Evolutionary conservation across 2,888 invertebrate genomes (phyloP).

Genomic region (Augiades crinisus): DNA sequence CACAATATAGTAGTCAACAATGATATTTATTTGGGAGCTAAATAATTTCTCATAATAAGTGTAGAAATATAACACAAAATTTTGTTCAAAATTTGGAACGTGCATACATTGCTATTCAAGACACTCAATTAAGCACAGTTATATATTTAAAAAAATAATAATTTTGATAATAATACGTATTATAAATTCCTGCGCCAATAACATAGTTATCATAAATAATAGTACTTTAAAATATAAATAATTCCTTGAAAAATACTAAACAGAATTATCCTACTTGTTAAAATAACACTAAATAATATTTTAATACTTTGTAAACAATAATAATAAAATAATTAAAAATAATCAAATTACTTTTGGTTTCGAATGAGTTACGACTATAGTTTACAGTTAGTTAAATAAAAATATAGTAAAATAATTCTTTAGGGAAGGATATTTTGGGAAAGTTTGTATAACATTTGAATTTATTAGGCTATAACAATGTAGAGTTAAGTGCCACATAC

Average conservation of each 20-base stretch:
- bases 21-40: slow-evolving; percentile 77
- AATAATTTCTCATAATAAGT: slow-evolving; percentile 57
- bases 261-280: slow-evolving; percentile 58
- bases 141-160: neutral
- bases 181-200: slow-evolving; percentile 36
- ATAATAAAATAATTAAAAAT: slow-evolving; percentile 38
- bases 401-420: slow-evolving; percentile 15
- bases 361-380: slow-evolving; percentile 50
- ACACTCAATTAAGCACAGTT: slow-evolving; percentile 18
- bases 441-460: slow-evolving; percentile 3
- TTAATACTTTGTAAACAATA: slow-evolving; percentile 24
- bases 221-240: slow-evolving; percentile 39
- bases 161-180: slow-evolving; percentile 4
- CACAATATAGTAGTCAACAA: slow-evolving; percentile 59
- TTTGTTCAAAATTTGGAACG: slow-evolving; percentile 55
- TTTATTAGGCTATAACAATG: slow-evolving; percentile 21
- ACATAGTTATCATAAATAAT: slow-evolving; percentile 16
- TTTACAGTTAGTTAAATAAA: slow-evolving; percentile 19
- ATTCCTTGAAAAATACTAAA: slow-evolving; percentile 31
- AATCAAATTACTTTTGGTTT: slow-evolving; percentile 72
- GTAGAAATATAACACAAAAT: slow-evolving; percentile 61
- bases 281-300: slow-evolving; percentile 47
- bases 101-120: slow-evolving; percentile 40
- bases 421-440: neutral
- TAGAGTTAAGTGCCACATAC: neutral